phyloP scores from a whole-genome alignment of 2,797 vertebrate species.

The Anniella stebbinsi region DNA sequence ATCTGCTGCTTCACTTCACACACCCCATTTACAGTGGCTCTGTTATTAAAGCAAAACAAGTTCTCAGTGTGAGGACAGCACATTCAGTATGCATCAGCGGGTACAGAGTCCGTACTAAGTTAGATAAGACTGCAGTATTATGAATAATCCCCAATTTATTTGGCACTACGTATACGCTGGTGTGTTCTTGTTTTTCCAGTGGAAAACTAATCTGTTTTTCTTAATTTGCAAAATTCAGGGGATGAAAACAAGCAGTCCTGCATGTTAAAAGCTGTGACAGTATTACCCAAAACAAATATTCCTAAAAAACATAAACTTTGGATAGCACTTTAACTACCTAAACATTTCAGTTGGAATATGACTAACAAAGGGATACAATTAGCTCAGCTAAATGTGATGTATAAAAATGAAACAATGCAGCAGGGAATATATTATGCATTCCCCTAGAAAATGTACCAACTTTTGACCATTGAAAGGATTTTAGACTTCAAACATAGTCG shows the following conservation, averaged over 20 bases:
- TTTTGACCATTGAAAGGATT: not conserved
- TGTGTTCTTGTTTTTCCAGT: not conserved
- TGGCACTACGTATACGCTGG: not conserved
- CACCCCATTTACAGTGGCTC: not conserved
- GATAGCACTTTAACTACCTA: not conserved
- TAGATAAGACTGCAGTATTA: not conserved
- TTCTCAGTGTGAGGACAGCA: constrained; percentile 15
- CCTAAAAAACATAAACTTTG: constrained; percentile 1
- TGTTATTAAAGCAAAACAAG: not conserved
- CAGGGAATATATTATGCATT: not conserved
- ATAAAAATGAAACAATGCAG: constrained; percentile 40
- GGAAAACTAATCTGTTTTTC: constrained; percentile 4
- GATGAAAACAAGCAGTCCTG: not conserved
- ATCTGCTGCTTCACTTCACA: not conserved
- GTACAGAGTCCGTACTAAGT: not conserved
- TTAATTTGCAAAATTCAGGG: not conserved
- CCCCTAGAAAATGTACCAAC: not conserved
- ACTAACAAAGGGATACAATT: constrained; percentile 17
- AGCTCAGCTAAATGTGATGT: constrained; percentile 40
- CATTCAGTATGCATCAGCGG: not conserved
- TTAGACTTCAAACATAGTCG: constrained; percentile 35
- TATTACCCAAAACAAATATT: not conserved
- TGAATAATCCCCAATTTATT: not conserved
- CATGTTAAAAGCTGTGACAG: not conserved
- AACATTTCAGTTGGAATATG: constrained; percentile 23